phyloP scores from a whole-genome alignment of 2,113 vertebrate species.

The Peromyscus polionotus region DNA sequence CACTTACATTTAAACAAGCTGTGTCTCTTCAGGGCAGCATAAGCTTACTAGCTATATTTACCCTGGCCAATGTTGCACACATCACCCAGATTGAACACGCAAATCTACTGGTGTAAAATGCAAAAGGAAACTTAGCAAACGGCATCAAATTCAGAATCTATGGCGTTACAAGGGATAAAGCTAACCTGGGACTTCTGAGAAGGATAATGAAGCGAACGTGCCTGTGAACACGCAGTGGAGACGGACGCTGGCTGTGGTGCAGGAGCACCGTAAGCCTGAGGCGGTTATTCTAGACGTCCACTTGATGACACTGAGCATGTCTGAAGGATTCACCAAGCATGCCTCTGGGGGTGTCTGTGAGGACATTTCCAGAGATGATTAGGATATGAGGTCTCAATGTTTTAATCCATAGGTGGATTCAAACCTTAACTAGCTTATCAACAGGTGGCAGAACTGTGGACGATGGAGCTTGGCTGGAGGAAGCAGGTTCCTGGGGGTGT shows the following conservation, averaged over 20 bases:
- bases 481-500: neutral
- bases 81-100: neutral
- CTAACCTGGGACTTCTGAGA: neutral
- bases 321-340: neutral
- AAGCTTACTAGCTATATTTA: neutral
- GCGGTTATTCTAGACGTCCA: neutral
- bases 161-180: neutral
- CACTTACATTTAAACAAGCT: neutral
- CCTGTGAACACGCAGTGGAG: neutral
- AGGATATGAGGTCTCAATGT: neutral
- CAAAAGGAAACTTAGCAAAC: neutral
- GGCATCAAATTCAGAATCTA: neutral
- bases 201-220: neutral
- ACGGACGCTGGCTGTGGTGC: neutral
- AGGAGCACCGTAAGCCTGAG: neutral
- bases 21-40: neutral
- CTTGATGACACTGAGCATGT: neutral
- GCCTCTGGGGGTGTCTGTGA: too few species aligned
- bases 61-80: neutral
- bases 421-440: neutral
- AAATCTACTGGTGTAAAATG: neutral
- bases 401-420: neutral
- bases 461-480: too few species aligned
- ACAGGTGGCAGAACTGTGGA: neutral
- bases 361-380: neutral